Base-by-base conservation (phyloP, 2,888 invertebrate genomes). In the Trichogramma evanescens region DNA sequence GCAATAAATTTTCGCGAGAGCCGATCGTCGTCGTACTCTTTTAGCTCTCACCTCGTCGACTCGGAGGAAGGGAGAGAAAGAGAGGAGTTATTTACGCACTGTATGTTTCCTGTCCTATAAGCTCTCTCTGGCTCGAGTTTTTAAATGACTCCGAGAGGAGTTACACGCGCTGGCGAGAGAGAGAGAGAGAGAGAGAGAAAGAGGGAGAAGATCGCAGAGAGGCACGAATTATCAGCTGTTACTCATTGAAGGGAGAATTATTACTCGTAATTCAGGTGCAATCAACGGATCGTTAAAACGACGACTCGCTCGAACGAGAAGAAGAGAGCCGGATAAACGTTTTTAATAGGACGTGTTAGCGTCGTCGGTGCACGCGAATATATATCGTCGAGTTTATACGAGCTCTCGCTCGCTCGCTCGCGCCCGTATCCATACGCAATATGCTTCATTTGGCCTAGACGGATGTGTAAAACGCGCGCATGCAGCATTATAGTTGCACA, bases 1-100 rank as follows among this genome's bases (percentile, higher is more conserved):
- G 66, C 65, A 63, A 63, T 69, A 69, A 70, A 70, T 70, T 67
- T 69, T 56, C 60, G 46, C 42, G 41, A 57, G 50, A 50, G 43
- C 43, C 56, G 63, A 59, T 58, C 60, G 52, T 59, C 26, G 26
- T 26, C 2, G 26, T 26, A 26, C 26, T 26, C 26, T 26, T 26
- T 26, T 26, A 26, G 26, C 26, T 26, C 26, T 26, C 26, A 26
- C 26, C 26, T 26, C 26, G 26, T 26, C 26, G 26, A 26, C 26
- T 26, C 26, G 26, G 26, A 26, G 26, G 26, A 26, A 13, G 26
- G 26, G 26, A 26, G 26, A 26, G 26, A 26, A 26, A 26, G 26
- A 26, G 26, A 26, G 26, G 26, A 26, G 54, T 62, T 62, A 60
- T 58, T 61, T 58, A 57, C 58, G 54, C 52, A 54, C 59, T 59